These are phyloP conservation scores for Euphydryas editha DNA, from an alignment of 2,888 invertebrate genomes.

Conservation along the genomic window DNA sequence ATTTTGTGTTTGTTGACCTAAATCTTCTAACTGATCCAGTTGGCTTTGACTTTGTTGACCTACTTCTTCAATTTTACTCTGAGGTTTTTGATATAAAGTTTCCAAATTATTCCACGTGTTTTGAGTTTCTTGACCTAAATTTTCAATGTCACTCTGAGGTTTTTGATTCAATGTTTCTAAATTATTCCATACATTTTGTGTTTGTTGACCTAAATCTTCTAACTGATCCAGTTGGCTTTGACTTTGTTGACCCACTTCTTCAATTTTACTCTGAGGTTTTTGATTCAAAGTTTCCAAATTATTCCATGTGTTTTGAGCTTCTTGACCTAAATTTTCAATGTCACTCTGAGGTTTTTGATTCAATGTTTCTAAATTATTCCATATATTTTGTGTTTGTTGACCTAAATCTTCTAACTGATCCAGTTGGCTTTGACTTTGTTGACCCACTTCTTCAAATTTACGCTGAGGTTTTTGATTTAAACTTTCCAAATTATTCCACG, in stretches of 20 bases:
- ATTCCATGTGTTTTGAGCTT: constrained; percentile 45
- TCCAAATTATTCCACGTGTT: no score
- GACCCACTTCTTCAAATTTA: constrained; percentile 49
- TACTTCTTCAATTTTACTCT: constrained; percentile 12
- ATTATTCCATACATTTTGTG: constrained; percentile 48
- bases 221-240: constrained; percentile 33
- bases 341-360: constrained; percentile 44
- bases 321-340: constrained; percentile 47
- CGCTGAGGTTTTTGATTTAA: constrained; percentile 51
- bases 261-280: constrained; percentile 38
- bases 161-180: constrained; percentile 28
- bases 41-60: constrained; percentile 49
- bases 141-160: no score
- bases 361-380: constrained; percentile 51
- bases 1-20: constrained; percentile 45
- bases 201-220: constrained; percentile 46
- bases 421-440: constrained; percentile 49
- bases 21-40: constrained; percentile 36
- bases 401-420: constrained; percentile 36
- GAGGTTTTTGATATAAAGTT: constrained; percentile 24
- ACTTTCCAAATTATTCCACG: constrained; percentile 47
- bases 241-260: constrained; percentile 41
- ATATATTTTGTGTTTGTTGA: constrained; percentile 44
- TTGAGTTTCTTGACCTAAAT: no score
- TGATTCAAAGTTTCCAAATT: constrained; percentile 44